Evolutionary conservation across 2,888 invertebrate species (phyloP), one percentile per base, ranked within the genome.

Genomic region (Leptinotarsa juncta): DNA sequence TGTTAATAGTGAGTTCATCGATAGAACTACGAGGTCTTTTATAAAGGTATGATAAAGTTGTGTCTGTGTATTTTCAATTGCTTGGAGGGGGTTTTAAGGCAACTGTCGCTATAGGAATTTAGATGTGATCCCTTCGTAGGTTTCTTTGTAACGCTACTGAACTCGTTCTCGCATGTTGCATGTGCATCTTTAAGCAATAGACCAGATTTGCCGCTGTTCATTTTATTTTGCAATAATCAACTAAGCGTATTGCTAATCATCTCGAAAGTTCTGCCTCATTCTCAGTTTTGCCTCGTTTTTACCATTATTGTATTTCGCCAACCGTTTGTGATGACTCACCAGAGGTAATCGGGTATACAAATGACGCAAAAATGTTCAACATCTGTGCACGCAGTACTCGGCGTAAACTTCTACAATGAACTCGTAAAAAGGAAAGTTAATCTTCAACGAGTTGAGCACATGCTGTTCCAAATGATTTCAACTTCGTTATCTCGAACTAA

Each of bases 151-250:
- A 55, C 20, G 18, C 18, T 23, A 57, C 57, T 57, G 57, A 15
- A 14, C 32, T 15, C 16, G 26, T 42, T 32, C 26, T 42, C 18
- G 62, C 62, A 62, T 42, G 62, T 62, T 62, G 62, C 62, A 62
- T 32, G 62, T 62, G 62, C 42, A 42, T 62, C 32, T 62, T 62
- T n/a, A 12, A 62, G 62, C 62, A 62, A n/a, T 62, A 62, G 26
- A 26, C 62, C 62, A 16, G 32, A 32, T 62, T 26, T 62, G 32
- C 32, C 62, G 62, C 62, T 18, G 32, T 42, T 62, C 4, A 26
- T 18, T 62, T 42, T 62, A 62, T 62, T 62, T 62, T 62, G 62
- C 62, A 62, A 62, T n/a, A 16, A 62, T 42, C n/a, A 10, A 16
- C 62, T 62, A 42, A 62, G n/a, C n/a, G 62, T 32, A n/a, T 62